Conservation (phyloP, 2,113 vertebrate genomes). For the Aphelocoma coerulescens region DNA sequence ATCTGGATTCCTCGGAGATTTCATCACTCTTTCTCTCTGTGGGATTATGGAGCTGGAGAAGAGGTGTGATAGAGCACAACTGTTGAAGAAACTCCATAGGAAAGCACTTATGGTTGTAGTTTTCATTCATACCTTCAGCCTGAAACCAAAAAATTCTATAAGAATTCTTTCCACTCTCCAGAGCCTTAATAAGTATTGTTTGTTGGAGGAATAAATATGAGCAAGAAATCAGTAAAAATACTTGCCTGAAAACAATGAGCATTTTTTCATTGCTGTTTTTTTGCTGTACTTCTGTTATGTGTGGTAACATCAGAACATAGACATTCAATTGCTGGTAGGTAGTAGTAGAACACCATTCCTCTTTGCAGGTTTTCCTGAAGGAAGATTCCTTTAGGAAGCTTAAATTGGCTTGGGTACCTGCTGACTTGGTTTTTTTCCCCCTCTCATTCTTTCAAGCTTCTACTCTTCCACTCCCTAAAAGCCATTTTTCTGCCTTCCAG, state of each 20-base stretch:
- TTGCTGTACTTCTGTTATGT: not conserved
- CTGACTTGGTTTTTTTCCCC: not conserved
- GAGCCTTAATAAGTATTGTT: not conserved
- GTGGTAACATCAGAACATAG: not conserved
- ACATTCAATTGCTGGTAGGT: not conserved
- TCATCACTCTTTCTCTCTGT: not conserved
- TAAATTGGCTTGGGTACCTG: not conserved
- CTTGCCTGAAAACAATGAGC: not conserved
- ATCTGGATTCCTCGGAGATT: not conserved
- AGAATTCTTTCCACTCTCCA: not conserved
- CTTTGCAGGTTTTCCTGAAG: not conserved
- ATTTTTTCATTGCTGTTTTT: not conserved
- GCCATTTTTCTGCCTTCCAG: not conserved
- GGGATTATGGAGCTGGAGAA: not conserved
- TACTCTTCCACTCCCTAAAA: not conserved
- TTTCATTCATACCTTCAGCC: not conserved
- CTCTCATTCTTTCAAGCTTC: not conserved
- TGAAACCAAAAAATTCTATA: not conserved
- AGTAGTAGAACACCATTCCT: not conserved
- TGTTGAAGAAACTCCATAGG: not conserved
- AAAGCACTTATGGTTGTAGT: not conserved
- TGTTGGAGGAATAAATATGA: not conserved
- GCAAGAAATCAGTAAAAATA: not conserved
- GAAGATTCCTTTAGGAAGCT: not conserved
- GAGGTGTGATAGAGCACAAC: not conserved